phyloP scores from a whole-genome alignment of 2,797 vertebrate genomes.

The Syngnathus acus region DNA sequence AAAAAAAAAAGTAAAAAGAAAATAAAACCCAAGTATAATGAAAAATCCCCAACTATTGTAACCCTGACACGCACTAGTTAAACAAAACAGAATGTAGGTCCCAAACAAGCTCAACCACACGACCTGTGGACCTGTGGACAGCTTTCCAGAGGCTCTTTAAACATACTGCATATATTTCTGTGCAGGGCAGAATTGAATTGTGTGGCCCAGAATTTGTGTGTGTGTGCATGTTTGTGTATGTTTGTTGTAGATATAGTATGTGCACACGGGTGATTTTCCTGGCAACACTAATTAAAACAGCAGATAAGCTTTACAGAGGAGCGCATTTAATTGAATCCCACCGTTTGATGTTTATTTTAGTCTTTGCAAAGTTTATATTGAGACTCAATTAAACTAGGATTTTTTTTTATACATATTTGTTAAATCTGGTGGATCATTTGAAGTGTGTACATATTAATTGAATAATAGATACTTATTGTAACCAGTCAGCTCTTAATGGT shows the following conservation, averaged over 20 bases:
- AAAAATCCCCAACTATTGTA: no score
- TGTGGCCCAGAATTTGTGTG: no score
- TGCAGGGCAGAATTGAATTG: neutral
- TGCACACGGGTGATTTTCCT: neutral
- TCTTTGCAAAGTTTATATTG: slow-evolving; percentile 28
- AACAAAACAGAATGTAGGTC: neutral
- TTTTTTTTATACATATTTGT: no score
- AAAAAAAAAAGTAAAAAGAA: no score
- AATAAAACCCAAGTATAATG: no score
- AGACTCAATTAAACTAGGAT: slow-evolving; percentile 12
- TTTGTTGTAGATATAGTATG: no score
- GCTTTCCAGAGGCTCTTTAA: neutral
- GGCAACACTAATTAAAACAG: slow-evolving; percentile 29
- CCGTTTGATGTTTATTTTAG: slow-evolving; percentile 32
- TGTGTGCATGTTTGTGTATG: neutral
- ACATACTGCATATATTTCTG: neutral
- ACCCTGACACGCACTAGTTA: neutral
- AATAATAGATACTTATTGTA: neutral
- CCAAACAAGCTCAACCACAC: neutral
- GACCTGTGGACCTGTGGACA: neutral
- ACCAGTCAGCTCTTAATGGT: neutral
- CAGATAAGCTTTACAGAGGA: slow-evolving; percentile 25
- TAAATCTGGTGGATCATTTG: neutral
- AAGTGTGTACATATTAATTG: neutral
- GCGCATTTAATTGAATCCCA: slow-evolving; percentile 36